These are phyloP conservation scores for Drosophila meridiana DNA, from an alignment of 2,888 invertebrate genomes.

Conservation along the genomic window DNA sequence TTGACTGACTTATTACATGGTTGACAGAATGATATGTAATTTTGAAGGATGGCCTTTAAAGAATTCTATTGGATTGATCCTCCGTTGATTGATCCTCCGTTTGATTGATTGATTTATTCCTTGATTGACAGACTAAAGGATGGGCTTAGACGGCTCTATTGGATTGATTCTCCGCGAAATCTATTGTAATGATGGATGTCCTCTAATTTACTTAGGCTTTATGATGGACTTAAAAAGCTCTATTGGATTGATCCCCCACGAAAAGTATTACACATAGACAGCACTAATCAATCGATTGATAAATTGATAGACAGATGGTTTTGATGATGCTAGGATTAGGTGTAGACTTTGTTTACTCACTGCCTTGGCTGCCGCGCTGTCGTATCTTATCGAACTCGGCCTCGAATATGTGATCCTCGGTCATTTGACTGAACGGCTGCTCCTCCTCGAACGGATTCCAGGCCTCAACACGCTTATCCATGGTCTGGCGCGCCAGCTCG, in stretches of 20 bases:
- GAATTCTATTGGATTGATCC: too few relatives aligned
- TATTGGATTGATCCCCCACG: background rate
- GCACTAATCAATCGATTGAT: background rate
- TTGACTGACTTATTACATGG: background rate
- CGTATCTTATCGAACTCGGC: slow-evolving; percentile 93
- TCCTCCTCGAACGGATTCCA: slow-evolving; percentile 95
- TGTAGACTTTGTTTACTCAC: slow-evolving; percentile 85
- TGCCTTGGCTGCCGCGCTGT: slow-evolving; percentile 90
- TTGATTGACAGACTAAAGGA: too few relatives aligned
- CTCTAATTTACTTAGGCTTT: background rate
- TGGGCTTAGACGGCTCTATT: too few relatives aligned
- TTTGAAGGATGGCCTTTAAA: too few relatives aligned
- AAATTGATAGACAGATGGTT: background rate
- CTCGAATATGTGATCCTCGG: slow-evolving; percentile 93
- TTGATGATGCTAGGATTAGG: background rate
- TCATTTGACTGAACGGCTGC: slow-evolving; percentile 90
- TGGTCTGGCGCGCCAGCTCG: slow-evolving; percentile 78
- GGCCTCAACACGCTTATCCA: slow-evolving; percentile 86
- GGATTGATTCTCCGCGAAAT: too few relatives aligned
- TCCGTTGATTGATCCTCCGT: too few relatives aligned
- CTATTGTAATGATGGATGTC: too few relatives aligned
- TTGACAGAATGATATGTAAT: too few relatives aligned
- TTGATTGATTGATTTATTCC: too few relatives aligned
- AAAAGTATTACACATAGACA: background rate
- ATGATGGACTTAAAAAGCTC: background rate